phyloP scores from a whole-genome alignment of 2,113 vertebrate species.

The Rhynchopsitta pachyrhyncha region DNA sequence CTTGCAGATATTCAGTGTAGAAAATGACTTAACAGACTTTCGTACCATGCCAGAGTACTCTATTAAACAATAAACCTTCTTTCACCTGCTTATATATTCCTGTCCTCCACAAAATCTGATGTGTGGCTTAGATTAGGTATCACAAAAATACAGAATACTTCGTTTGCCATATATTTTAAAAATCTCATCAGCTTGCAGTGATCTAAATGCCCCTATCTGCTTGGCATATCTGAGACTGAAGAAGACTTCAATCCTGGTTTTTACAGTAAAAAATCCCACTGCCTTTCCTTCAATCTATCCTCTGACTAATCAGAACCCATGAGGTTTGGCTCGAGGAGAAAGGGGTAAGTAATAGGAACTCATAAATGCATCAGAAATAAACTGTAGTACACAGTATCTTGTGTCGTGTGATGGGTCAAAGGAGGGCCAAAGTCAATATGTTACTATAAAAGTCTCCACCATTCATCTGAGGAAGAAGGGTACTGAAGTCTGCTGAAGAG shows the following conservation, averaged over 20 bases:
- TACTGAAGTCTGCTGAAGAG: neutral
- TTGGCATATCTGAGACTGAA: neutral
- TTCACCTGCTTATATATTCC: neutral
- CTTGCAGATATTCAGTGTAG: neutral
- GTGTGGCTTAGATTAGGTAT: neutral
- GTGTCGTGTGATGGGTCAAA: too few species aligned
- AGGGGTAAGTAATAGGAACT: neutral
- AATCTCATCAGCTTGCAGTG: neutral
- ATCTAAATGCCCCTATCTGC: neutral
- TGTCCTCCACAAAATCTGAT: neutral
- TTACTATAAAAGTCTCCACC: neutral
- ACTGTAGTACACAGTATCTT: neutral
- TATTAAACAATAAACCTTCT: neutral
- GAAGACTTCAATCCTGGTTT: neutral
- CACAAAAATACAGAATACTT: neutral
- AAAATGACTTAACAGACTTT: neutral
- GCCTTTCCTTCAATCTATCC: neutral
- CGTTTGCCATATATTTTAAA: neutral
- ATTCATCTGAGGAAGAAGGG: neutral
- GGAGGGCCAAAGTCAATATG: neutral
- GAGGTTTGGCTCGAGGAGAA: neutral
- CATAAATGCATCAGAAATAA: neutral
- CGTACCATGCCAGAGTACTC: neutral
- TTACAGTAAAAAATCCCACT: neutral
- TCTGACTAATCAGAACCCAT: neutral